Percentiles rank a stretch among this genome's conserved stretches.
phyloP scores from a whole-genome alignment of 2,797 vertebrate genomes.

The Pantherophis vulpinus region DNA sequence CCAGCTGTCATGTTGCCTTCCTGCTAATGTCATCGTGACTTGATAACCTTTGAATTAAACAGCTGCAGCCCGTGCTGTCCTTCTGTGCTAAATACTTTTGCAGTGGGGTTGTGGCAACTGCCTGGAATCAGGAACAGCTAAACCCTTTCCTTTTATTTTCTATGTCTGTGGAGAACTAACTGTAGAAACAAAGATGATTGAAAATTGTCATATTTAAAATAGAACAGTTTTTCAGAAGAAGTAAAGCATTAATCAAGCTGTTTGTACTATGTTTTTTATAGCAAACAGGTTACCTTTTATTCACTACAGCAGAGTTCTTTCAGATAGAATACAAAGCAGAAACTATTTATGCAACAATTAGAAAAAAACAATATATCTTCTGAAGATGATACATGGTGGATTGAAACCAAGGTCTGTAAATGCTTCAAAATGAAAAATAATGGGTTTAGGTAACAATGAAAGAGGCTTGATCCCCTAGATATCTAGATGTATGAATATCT shows the following conservation, averaged over 20 bases:
- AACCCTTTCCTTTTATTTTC: neutral
- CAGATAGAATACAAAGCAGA: slow-evolving; percentile 41
- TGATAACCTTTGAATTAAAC: neutral
- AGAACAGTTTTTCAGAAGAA: neutral
- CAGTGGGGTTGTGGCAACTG: neutral
- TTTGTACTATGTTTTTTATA: neutral
- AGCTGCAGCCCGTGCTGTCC: neutral
- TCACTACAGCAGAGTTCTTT: slow-evolving; percentile 59
- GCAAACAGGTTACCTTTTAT: slow-evolving; percentile 25
- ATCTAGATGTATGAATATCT: neutral
- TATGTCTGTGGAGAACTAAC: neutral
- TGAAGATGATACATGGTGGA: neutral
- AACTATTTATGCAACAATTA: neutral
- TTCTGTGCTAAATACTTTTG: neutral
- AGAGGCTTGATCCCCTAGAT: neutral
- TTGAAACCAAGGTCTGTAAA: neutral
- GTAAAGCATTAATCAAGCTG: neutral
- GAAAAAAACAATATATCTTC: neutral
- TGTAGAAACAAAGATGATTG: neutral
- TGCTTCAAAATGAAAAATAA: neutral
- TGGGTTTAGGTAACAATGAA: neutral
- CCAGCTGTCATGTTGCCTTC: neutral
- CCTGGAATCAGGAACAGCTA: neutral
- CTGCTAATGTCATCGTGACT: neutral
- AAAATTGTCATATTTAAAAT: neutral